Evolutionary conservation across 2,113 vertebrate species (phyloP).

Genomic region (Anhinga rufa): DNA sequence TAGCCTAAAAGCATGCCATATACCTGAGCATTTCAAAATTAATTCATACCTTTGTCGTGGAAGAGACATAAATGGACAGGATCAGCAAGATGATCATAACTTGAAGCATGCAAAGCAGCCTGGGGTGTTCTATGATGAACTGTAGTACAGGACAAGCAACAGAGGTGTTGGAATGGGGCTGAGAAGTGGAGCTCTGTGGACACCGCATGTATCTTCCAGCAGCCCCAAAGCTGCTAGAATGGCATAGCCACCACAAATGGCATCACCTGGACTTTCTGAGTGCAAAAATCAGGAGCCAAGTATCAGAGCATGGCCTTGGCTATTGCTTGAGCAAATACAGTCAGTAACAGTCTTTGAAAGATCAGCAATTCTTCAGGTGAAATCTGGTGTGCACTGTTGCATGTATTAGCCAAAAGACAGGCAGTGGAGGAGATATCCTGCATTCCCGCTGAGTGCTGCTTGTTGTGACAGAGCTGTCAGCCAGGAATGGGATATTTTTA

Average conservation of each 20-base stretch:
- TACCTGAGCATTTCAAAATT: background rate
- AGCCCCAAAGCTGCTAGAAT: background rate
- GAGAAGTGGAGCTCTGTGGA: background rate
- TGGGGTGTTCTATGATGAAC: background rate
- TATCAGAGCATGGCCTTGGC: rapidly evolving
- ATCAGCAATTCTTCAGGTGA: rapidly evolving
- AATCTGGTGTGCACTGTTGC: rapidly evolving
- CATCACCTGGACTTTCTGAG: background rate
- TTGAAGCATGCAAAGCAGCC: background rate
- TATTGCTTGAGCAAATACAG: background rate
- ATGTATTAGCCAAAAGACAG: background rate
- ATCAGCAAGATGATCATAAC: background rate
- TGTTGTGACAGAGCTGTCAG: background rate
- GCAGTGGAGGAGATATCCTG: background rate
- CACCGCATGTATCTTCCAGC: background rate
- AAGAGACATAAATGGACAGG: background rate
- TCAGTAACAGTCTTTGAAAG: background rate
- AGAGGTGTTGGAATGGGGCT: background rate
- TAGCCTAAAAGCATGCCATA: background rate
- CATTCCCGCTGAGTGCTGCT: background rate
- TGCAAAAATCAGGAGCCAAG: background rate
- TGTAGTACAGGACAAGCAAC: background rate
- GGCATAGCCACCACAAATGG: background rate
- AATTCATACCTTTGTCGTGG: background rate
- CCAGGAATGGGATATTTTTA: background rate